Conservation (phyloP, 2,797 vertebrate species). For the Cyclura pinguis region DNA sequence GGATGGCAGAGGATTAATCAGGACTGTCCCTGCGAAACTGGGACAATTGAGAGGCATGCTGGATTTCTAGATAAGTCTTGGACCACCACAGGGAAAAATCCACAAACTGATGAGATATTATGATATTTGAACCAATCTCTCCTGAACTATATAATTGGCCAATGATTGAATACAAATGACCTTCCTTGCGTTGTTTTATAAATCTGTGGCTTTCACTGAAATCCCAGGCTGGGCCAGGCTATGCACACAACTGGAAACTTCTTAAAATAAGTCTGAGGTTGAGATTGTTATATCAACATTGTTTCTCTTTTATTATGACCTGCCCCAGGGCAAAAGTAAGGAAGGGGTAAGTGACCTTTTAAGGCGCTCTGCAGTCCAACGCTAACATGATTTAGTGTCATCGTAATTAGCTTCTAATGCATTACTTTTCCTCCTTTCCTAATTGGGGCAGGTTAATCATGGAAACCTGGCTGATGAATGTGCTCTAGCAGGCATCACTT, state of each 20-base stretch:
- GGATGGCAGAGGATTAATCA: no score
- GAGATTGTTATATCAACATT: neutral
- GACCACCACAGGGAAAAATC: neutral
- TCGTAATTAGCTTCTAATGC: conserved; percentile 70
- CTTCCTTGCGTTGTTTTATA: neutral
- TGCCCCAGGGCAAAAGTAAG: neutral
- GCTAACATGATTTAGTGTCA: conserved; percentile 38
- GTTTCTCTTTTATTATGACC: conserved; percentile 9
- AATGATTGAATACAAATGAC: neutral
- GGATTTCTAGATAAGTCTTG: neutral
- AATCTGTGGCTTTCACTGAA: neutral
- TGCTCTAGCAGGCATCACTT: conserved; percentile 63
- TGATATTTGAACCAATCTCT: neutral
- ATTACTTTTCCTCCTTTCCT: conserved; percentile 59
- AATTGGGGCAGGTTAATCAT: conserved; percentile 72
- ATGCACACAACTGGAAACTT: neutral
- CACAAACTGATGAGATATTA: no score
- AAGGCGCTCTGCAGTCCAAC: conserved; percentile 10
- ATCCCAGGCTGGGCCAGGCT: neutral
- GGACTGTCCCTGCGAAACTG: no score
- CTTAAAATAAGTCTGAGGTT: neutral
- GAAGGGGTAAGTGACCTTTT: conserved; percentile 34
- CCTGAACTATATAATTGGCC: neutral
- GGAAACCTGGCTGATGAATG: conserved; percentile 67
- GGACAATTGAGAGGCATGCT: no score